Percentiles rank a stretch among this genome's conserved stretches.
Evolutionary conservation across 2,888 invertebrate genomes (phyloP).

Genomic region (Eudasyphora cyanicolor): DNA sequence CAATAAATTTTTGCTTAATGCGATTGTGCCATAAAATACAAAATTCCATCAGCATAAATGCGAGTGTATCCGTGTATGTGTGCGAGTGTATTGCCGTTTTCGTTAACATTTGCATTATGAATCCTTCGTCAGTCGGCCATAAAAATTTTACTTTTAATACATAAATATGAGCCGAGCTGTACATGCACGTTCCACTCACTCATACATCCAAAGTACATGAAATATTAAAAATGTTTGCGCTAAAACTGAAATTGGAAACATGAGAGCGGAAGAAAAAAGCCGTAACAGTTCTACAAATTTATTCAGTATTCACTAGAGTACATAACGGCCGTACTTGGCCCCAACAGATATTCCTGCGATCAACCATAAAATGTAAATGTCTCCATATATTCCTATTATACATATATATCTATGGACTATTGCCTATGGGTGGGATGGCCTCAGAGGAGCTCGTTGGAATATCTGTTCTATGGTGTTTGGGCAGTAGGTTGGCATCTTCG

Average conservation of each 20-base stretch:
- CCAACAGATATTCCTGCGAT: slow-evolving; percentile 51
- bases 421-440: slow-evolving; percentile 33
- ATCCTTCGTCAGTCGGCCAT: slow-evolving; percentile 30
- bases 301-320: slow-evolving; percentile 8
- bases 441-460: neutral
- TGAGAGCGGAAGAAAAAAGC: neutral
- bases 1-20: slow-evolving; percentile 66
- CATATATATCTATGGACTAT: too few relatives aligned
- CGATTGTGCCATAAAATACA: slow-evolving; percentile 63
- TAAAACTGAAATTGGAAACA: neutral
- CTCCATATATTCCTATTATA: slow-evolving; percentile 37
- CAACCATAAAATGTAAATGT: slow-evolving; percentile 63
- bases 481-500: slow-evolving; percentile 46
- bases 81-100: slow-evolving; percentile 43
- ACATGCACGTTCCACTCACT: neutral
- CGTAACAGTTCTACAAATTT: neutral
- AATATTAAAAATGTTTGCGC: slow-evolving; percentile 12
- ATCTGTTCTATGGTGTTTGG: slow-evolving; percentile 29
- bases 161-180: slow-evolving; percentile 38
- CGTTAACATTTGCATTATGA: slow-evolving; percentile 58
- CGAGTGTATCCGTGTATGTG: neutral
- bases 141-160: slow-evolving; percentile 45
- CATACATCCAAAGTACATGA: slow-evolving; percentile 5
- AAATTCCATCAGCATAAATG: slow-evolving; percentile 65
- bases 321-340: slow-evolving; percentile 45